Base-by-base conservation (phyloP, 2,888 invertebrate genomes). In the Lochmaea capreae region DNA sequence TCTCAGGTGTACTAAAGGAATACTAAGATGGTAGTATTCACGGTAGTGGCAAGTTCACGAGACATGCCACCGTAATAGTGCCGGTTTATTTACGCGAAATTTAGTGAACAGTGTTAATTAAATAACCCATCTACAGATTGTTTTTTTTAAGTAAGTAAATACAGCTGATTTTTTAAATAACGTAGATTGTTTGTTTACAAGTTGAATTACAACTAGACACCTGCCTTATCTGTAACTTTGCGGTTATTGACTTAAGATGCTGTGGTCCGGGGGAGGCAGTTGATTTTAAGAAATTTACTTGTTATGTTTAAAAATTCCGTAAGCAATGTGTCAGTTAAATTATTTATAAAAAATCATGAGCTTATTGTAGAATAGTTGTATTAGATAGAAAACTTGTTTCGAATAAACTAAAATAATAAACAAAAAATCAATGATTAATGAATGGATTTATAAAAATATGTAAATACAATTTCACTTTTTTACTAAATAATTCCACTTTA, bases 21-120 rank as follows among this genome's bases (percentile, higher is more conserved):
- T 72, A 67, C 72, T 49, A 72, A 68, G 65, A 72, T 72, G 65
- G 67, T 72, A 72, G 72, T 72, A 49, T 57, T 67, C 63, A 63
- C 72, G 57, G 67, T 68, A 58, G 67, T 68, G 46, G 58, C 67
- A 67, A 72, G 72, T 67, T 33, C 46, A 62, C 49, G 14, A 63
- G 72, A 49, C 67, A 72, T 67, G 72, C 72, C 57, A 63, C 72
- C 67, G 43, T 65, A 72, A 52, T 65, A 63, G 67, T 72, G 72
- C 14, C 33, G 69, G 33, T 61, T 69, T 39, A 3, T 39, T 62
- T n/a, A 39, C 49, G 46, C 49, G 33, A 52, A 54, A 62, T 69
- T 63, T 42, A 58, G 58, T 71, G 57, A 49, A 16, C 26, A 39
- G 11, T 63, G 43, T 63, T 39, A 18, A 18, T 18, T 42, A 43